Evolutionary conservation across 2,797 vertebrate species (phyloP).

Genomic region (Spinus olivaceus): DNA sequence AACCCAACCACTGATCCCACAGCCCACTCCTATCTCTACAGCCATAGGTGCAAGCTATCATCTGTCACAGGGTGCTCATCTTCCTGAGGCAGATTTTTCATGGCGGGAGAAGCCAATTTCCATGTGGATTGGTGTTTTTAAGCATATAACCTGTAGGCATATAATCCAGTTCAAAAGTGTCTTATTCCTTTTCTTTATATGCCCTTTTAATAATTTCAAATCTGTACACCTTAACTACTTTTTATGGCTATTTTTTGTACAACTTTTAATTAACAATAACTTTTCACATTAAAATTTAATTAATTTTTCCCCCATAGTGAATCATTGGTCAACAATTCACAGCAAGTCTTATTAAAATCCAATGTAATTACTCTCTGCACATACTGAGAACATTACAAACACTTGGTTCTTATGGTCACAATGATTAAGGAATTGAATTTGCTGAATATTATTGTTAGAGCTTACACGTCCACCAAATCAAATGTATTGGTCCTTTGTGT

Average conservation of each 20-base stretch:
- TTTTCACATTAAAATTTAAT: conserved; percentile 57
- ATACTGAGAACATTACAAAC: conserved; percentile 42
- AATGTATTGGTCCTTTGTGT: conserved; percentile 31
- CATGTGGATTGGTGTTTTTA: background rate
- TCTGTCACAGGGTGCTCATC: background rate
- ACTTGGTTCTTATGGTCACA: conserved; percentile 45
- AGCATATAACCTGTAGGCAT: background rate
- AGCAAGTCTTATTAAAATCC: conserved; percentile 60
- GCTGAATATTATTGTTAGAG: conserved; percentile 45
- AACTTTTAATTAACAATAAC: conserved; percentile 62
- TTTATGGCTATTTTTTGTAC: conserved; percentile 29
- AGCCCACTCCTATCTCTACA: background rate
- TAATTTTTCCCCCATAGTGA: conserved; percentile 31
- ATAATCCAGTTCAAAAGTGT: background rate
- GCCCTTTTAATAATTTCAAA: background rate
- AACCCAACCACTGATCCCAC: background rate
- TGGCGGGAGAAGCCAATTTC: background rate
- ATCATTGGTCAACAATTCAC: conserved; percentile 63
- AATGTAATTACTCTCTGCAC: conserved; percentile 29
- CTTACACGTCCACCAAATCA: conserved; percentile 25
- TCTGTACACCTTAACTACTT: background rate
- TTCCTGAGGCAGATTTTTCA: background rate
- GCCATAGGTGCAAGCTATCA: background rate
- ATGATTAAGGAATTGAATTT: conserved; percentile 62
- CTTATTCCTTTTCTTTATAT: background rate